Base-by-base conservation (phyloP, 2,113 vertebrate genomes). In the Nestor notabilis region DNA sequence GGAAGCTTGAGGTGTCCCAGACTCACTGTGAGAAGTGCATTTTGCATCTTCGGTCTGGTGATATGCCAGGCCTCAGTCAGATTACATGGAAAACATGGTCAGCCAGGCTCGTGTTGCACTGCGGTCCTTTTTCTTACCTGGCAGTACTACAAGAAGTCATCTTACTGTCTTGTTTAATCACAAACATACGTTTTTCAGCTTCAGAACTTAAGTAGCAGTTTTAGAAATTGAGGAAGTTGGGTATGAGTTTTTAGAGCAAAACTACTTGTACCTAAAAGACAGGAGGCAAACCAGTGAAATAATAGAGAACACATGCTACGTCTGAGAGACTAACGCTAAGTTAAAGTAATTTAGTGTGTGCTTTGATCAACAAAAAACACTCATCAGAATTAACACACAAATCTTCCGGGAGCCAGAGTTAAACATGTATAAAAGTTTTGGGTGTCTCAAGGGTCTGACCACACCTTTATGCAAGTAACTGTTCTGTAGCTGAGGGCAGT, bases 41-140 rank as follows among this genome's bases (percentile, higher is more conserved):
- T 69, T 24, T 24, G 11, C 8, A 1, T 80, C 85, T 70, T 66
- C 13, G 17, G n/a, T 18, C 49, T 83, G 68, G 33, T 63, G 50
- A 4, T 61, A 29, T 19, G 18, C 69, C 39, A 52, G 27, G 10
- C 46, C 17, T 49, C 8, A 0, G 28, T 16, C n/a, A 27, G 14
- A 7, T 55, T 29, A 18, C 44, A 10, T 28, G 5, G 1, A 13
- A 35, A 85, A 39, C 2, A 37, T 64, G 16, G 15, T 58, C 29
- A 24, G 17, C 31, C 44, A 37, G 1, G 6, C 29, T 56, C 3
- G 12, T 15, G 37, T 58, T 37, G 41, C 7, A 1, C 6, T 2
- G 43, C 4, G 0, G n/a, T 29, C 10, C 11, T 74, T 41, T 23
- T 39, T 15, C 24, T 71, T 35, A 6, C 0, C 47, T 64, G 39